Percentiles rank a stretch among this genome's conserved stretches.
Evolutionary conservation across 1,140 invertebrate species (phyloP).

Genomic region (Helicoverpa zea): DNA sequence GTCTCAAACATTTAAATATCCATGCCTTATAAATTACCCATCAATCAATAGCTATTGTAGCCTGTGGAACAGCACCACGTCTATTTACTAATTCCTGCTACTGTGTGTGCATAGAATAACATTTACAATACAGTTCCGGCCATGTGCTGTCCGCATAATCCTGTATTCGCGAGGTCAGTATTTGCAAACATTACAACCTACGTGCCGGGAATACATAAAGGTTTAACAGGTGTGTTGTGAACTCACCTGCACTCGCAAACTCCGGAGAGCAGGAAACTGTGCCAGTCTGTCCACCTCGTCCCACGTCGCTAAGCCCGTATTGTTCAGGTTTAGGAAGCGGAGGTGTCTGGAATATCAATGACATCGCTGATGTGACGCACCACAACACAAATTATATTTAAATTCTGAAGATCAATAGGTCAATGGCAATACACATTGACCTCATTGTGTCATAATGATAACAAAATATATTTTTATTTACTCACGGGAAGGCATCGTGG

Average conservation of each 20-base stretch:
- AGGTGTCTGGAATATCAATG: constrained; percentile 88
- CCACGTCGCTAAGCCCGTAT: constrained; percentile 94
- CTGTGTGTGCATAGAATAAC: constrained; percentile 34
- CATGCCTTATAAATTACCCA: background rate
- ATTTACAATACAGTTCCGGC: constrained; percentile 41
- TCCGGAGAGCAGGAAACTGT: constrained; percentile 93
- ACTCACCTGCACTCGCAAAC: constrained; percentile 93
- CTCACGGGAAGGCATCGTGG: constrained; percentile 82
- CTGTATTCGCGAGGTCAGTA: constrained; percentile 45
- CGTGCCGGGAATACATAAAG: constrained; percentile 33
- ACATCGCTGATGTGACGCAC: constrained; percentile 10
- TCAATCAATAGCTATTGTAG: constrained; percentile 17
- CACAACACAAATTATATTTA: constrained; percentile 19
- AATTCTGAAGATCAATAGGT: constrained; percentile 65
- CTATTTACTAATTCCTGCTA: constrained; percentile 25
- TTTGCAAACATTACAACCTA: constrained; percentile 44
- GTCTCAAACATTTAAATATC: background rate
- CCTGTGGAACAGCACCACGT: background rate
- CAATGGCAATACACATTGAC: constrained; percentile 61
- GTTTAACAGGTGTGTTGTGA: constrained; percentile 33
- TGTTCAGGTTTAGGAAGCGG: constrained; percentile 94
- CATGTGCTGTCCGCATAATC: constrained; percentile 43
- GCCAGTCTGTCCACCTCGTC: constrained; percentile 95
- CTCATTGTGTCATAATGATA: constrained; percentile 41
- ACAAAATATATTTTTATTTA: constrained; percentile 53